Evolutionary conservation across 2,797 vertebrate genomes (phyloP), one percentile per base, ranked within the genome.

Genomic region (Notoglanidium macrostoma): DNA sequence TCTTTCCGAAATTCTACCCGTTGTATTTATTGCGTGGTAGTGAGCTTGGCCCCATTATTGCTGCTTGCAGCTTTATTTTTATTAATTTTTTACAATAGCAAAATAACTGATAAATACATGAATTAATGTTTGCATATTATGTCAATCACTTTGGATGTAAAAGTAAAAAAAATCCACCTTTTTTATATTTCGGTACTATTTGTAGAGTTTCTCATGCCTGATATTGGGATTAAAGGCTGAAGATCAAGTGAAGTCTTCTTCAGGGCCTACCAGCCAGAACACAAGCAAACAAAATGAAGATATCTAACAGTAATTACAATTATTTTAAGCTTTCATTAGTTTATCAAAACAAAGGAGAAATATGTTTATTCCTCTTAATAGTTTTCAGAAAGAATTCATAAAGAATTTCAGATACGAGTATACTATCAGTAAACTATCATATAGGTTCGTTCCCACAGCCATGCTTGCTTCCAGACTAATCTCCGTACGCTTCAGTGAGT

Each of bases 401-500:
- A 40, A 40, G 40, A 40, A 40, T 40, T 40, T 40, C 40, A 40
- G 40, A 40, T 40, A 40, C 40, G 3, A 40, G 5, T 15, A 40
- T 59, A 15, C 19, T 59, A 40, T 59, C 19, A 17, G 40, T 63
- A 65, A 61, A 63, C 35, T 65, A 46, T 46, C 3, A 4, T 49
- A 49, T 35, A 63, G 26, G 14, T 81, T 65, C 1, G n/a, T 82
- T 49, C 7, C 40, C 57, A 65, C 26, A 29, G 59, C 59, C 15
- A 49, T 82, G 9, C 44, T 19, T 82, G 59, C 59, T 82, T 82
- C 79, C 49, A 65, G 59, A 5, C 40, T 82, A 82, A 65, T 74
- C 55, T 40, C 29, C 35, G 83, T 76, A 88, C 55, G 51, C 86
- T 19, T 89, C 84, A 40, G 68, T 83, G 77, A 89, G 72, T 29